A percentile compares a stretch with the other conserved stretches of the same genome.
Evolutionary conservation across 2,888 invertebrate species (phyloP).

Genomic region (Andrena minutula): DNA sequence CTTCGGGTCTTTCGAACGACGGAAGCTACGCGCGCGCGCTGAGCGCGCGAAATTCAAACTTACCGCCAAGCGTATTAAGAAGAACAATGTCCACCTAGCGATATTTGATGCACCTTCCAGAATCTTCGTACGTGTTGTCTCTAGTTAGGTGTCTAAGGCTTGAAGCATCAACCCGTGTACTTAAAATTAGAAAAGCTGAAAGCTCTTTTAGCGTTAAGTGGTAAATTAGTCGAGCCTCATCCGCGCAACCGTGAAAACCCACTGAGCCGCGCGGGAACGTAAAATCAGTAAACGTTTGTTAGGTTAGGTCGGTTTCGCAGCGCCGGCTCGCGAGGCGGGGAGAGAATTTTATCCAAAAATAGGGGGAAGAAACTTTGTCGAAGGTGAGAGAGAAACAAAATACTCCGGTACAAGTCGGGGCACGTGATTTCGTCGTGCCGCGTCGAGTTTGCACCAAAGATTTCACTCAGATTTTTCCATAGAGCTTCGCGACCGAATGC

Average conservation of each 20-base stretch:
- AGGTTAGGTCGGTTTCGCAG: constrained; percentile 9
- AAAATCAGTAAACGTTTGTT: constrained; percentile 22
- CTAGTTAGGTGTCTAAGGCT: constrained; percentile 77
- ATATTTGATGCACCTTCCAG: constrained; percentile 76
- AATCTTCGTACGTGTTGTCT: constrained; percentile 80
- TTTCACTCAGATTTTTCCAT: constrained; percentile 27
- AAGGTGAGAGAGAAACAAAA: constrained; percentile 29
- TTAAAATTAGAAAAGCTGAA: constrained; percentile 65
- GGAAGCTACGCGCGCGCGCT: neutral
- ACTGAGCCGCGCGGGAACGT: constrained; percentile 15
- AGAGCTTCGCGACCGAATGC: constrained; percentile 13
- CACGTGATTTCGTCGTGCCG: constrained; percentile 32
- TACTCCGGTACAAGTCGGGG: constrained; percentile 43
- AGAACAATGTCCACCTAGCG: constrained; percentile 53
- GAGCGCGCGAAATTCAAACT: constrained; percentile 8
- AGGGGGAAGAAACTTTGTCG: neutral
- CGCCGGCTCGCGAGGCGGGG: constrained; percentile 6
- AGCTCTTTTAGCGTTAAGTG: constrained; percentile 59
- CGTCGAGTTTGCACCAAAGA: constrained; percentile 50
- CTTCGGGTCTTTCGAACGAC: constrained; percentile 27
- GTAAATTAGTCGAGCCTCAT: constrained; percentile 55
- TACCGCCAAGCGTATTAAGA: constrained; percentile 43
- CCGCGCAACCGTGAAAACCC: constrained; percentile 14
- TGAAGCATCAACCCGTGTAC: constrained; percentile 59
- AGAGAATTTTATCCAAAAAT: constrained; percentile 2